phyloP scores from a whole-genome alignment of 2,797 vertebrate species.

The Tympanoctomys barrerae region DNA sequence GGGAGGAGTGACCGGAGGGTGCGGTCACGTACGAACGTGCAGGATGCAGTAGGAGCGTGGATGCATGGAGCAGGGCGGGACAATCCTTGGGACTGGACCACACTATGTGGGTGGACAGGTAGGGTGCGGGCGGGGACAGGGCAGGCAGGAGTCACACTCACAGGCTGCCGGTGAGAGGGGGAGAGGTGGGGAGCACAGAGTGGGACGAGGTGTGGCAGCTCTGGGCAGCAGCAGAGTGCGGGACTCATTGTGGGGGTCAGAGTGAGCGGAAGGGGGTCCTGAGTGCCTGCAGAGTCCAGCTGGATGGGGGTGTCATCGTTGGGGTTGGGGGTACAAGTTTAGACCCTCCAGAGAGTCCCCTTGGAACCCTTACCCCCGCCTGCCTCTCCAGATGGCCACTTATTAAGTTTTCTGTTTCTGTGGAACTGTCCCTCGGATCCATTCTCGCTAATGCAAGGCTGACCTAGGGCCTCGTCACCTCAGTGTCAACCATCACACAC shows the following conservation, averaged over 20 bases:
- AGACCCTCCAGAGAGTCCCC: neutral
- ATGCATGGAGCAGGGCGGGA: neutral
- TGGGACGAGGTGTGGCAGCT: neutral
- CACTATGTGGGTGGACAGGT: neutral
- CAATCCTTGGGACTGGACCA: neutral
- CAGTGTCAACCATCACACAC: neutral
- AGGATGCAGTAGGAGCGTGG: neutral
- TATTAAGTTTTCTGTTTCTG: neutral
- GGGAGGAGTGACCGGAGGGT: neutral
- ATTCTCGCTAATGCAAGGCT: neutral
- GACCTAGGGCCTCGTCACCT: neutral
- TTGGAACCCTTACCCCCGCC: neutral
- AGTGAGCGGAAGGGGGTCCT: neutral
- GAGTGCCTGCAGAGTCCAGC: neutral
- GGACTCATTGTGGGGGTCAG: neutral
- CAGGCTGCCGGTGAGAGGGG: neutral
- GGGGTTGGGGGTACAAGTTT: neutral
- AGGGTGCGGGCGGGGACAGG: neutral
- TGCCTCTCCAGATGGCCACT: neutral
- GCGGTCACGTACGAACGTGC: neutral
- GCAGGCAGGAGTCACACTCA: rapidly evolving
- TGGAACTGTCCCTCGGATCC: neutral
- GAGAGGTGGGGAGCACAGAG: neutral
- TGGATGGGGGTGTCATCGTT: neutral
- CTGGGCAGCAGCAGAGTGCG: neutral